Conservation (phyloP, 2,113 vertebrate genomes). For the Labeo rohita region DNA sequence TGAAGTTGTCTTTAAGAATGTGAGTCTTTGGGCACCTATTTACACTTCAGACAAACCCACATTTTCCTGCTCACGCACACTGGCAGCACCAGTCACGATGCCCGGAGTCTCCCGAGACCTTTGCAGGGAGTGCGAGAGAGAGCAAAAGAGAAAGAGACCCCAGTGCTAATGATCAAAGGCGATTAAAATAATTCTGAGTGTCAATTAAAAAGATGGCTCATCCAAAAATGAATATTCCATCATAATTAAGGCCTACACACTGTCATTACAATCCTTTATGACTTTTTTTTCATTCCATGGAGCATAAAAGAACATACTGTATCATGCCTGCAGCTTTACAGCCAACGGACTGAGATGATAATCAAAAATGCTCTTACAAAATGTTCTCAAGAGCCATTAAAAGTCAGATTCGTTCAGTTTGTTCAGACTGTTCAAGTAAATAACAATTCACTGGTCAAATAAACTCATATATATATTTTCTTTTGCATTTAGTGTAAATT, state of each 20-base stretch:
- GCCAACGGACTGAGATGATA: not conserved
- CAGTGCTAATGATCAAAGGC: constrained; percentile 17
- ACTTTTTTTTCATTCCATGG: not conserved
- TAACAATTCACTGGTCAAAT: not conserved
- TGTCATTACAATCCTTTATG: not conserved
- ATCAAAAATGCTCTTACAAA: not conserved
- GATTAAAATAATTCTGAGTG: not conserved
- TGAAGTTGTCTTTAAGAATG: not conserved
- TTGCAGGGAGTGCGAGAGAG: not conserved
- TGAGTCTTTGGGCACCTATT: constrained; percentile 9
- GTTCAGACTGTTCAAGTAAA: not conserved
- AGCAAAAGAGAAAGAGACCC: not conserved
- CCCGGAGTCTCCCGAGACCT: not conserved
- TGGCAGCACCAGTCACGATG: constrained; percentile 6
- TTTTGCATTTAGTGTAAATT: too few relatives aligned
- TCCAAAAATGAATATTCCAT: not conserved
- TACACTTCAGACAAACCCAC: constrained; percentile 6
- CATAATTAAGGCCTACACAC: not conserved
- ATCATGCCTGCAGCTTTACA: not conserved
- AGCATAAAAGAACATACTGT: not conserved
- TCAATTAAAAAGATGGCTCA: not conserved
- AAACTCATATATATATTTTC: not conserved
- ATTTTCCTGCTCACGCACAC: constrained; percentile 11
- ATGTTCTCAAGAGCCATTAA: not conserved
- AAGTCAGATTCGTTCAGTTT: not conserved